Percentiles rank a stretch among this genome's conserved stretches.
These are phyloP conservation scores for Coenonympha arcania DNA, from an alignment of 2,888 invertebrate species.

Conservation along the genomic window DNA sequence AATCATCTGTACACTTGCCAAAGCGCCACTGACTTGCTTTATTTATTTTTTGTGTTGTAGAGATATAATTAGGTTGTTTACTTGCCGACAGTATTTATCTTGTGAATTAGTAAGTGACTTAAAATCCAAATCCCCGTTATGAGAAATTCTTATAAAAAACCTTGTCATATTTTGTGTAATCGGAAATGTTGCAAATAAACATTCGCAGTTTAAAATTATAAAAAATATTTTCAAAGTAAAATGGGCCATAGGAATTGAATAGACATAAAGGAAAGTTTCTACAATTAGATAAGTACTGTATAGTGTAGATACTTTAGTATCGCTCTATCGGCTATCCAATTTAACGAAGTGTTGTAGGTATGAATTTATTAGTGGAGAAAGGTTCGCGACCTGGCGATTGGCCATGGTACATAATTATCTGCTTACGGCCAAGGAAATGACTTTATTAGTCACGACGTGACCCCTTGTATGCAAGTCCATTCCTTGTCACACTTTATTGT, in stretches of 20 bases:
- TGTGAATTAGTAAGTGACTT: not conserved
- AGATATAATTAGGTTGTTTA: constrained; percentile 4
- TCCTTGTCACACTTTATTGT: too few species aligned
- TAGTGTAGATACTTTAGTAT: too few species aligned
- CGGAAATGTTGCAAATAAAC: too few species aligned
- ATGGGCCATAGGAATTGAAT: too few species aligned
- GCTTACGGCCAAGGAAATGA: constrained; percentile 8
- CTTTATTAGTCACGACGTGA: constrained; percentile 19
- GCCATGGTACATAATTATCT: not conserved
- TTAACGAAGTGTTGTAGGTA: not conserved
- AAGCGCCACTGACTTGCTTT: constrained; percentile 20
- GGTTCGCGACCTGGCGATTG: constrained; percentile 2
- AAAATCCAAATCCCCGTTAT: too few species aligned
- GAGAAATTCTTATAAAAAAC: too few species aligned
- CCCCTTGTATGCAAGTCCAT: not conserved
- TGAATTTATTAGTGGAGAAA: not conserved
- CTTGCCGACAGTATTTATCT: not conserved
- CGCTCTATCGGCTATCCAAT: not conserved
- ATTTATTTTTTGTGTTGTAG: constrained; percentile 12
- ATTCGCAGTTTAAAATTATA: too few species aligned
- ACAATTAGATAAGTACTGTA: not conserved
- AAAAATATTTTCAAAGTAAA: too few species aligned
- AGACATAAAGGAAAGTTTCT: too few species aligned
- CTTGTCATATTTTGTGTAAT: too few species aligned
- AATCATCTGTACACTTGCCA: constrained; percentile 6